Percentiles rank a stretch among this genome's conserved stretches.
These are phyloP conservation scores for Pseudochirops corinnae DNA, from an alignment of 2,797 vertebrate genomes.

Conservation along the genomic window DNA sequence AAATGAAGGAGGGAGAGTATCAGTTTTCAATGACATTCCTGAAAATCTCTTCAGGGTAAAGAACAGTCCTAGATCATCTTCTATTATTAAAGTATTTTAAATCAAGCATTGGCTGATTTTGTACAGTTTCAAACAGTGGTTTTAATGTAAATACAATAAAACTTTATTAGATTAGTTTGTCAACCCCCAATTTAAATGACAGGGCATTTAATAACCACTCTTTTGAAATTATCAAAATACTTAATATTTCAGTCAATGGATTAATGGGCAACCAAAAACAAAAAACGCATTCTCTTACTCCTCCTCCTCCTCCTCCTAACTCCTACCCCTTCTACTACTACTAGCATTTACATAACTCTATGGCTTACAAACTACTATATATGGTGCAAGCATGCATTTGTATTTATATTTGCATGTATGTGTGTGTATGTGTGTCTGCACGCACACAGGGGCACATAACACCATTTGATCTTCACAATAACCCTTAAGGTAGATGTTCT, in stretches of 20 bases:
- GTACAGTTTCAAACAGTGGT: no score
- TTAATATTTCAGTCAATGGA: constrained; percentile 20
- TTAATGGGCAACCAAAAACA: constrained; percentile 39
- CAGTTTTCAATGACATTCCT: not conserved
- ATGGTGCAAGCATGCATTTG: not conserved
- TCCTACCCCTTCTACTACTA: no score
- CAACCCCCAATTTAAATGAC: not conserved
- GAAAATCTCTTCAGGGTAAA: not conserved
- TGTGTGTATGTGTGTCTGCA: no score
- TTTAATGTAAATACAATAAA: not conserved
- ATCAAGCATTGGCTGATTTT: not conserved
- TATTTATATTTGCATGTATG: no score
- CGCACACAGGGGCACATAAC: not conserved
- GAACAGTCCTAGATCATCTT: not conserved
- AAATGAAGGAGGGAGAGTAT: not conserved
- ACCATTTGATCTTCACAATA: not conserved
- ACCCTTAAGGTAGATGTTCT: not conserved
- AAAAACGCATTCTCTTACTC: constrained; percentile 24
- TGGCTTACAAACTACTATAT: not conserved
- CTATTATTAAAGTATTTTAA: not conserved
- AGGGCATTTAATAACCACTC: constrained; percentile 28
- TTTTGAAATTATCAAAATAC: constrained; percentile 40
- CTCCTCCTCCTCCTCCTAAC: not conserved
- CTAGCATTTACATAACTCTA: no score
- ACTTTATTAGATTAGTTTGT: not conserved